Evolutionary conservation across 2,888 invertebrate genomes (phyloP).

Genomic region (Amphipyra berbera): DNA sequence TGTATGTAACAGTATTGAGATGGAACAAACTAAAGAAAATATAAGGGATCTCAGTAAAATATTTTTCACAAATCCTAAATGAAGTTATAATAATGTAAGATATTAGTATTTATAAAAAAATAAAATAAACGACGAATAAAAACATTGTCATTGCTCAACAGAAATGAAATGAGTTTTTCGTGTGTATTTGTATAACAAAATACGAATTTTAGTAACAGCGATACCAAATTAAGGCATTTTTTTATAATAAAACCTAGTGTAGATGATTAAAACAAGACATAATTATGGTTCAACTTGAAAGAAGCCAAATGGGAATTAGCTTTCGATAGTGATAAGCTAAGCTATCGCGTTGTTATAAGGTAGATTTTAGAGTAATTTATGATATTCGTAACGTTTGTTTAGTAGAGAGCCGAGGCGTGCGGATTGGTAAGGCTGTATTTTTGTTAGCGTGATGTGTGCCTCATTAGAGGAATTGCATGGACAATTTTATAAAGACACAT

Average conservation of each 20-base stretch:
- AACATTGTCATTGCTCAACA: constrained; percentile 58
- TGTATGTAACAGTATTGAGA: constrained; percentile 80
- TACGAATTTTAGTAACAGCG: constrained; percentile 77
- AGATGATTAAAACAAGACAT: constrained; percentile 84
- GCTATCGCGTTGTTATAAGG: constrained; percentile 63
- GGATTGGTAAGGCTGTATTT: constrained; percentile 74
- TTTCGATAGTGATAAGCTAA: constrained; percentile 72
- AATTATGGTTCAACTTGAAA: constrained; percentile 89
- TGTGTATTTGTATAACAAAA: constrained; percentile 59
- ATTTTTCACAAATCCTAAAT: constrained; percentile 77
- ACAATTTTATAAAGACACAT: constrained; percentile 23
- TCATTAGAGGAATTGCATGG: constrained; percentile 77
- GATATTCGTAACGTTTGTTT: constrained; percentile 49
- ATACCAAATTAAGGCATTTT: constrained; percentile 86
- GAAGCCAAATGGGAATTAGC: constrained; percentile 89
- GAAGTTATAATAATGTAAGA: constrained; percentile 73
- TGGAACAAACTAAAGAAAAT: constrained; percentile 81
- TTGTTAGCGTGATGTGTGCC: constrained; percentile 85
- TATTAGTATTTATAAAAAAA: constrained; percentile 67
- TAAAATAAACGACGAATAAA: constrained; percentile 27
- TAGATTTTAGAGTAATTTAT: constrained; percentile 60
- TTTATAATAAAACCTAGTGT: constrained; percentile 69
- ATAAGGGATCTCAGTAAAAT: constrained; percentile 83
- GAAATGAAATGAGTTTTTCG: constrained; percentile 57
- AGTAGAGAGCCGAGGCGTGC: constrained; percentile 54